These are phyloP conservation scores for Microcebus jonahi DNA, from an alignment of 2,113 vertebrate species.

Conservation along the genomic window DNA sequence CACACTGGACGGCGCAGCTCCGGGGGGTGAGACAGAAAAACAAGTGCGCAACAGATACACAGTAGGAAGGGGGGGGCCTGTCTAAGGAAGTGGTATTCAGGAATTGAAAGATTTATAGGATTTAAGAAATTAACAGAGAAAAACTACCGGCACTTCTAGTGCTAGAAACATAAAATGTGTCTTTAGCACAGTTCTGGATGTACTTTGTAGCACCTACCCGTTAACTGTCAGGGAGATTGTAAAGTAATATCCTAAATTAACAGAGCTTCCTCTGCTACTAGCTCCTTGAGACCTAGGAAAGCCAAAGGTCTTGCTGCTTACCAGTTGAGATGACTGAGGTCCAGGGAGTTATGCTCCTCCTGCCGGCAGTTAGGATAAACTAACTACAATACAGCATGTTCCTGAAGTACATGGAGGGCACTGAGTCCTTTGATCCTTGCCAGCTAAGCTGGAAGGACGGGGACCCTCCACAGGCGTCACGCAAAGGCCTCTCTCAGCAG, in stretches of 20 bases:
- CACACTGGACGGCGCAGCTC: not conserved
- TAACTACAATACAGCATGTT: not conserved
- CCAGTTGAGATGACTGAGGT: not conserved
- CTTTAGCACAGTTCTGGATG: not conserved
- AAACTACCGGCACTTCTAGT: not conserved
- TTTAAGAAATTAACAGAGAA: not conserved
- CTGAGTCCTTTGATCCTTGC: not conserved
- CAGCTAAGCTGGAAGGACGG: not conserved
- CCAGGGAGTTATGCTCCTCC: not conserved
- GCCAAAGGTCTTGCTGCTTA: not conserved
- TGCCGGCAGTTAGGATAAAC: not conserved
- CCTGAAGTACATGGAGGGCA: not conserved
- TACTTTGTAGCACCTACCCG: not conserved
- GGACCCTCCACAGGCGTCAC: not conserved
- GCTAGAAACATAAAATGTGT: not conserved
- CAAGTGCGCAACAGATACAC: not conserved
- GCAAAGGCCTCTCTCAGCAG: not conserved
- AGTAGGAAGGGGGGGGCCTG: not conserved
- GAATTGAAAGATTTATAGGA: not conserved
- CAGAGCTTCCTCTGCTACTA: not conserved
- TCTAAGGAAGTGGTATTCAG: not conserved
- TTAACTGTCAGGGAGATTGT: not conserved
- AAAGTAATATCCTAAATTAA: not conserved
- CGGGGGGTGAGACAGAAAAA: not conserved
- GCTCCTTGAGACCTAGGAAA: not conserved